Conservation (phyloP, 1,140 invertebrate species). For the Cyrtorhinus lividipennis region DNA sequence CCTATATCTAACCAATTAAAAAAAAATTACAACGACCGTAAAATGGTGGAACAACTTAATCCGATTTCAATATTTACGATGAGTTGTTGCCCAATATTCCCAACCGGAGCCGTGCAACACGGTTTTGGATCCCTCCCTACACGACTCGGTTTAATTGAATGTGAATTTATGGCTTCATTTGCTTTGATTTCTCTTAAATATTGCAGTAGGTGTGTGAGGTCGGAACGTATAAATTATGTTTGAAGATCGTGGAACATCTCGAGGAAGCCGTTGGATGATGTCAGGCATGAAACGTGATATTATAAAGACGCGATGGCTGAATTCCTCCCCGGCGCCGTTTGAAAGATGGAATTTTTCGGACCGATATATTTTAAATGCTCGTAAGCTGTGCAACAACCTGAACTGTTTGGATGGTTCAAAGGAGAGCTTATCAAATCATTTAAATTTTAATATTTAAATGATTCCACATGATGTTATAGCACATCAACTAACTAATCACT, state of each 20-base stretch:
- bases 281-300: no score
- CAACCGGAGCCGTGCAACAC: background rate
- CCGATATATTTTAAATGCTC: no score
- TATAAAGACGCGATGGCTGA: no score
- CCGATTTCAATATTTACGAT: background rate
- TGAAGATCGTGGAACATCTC: background rate
- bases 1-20: background rate
- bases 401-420: no score
- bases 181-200: background rate
- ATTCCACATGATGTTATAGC: no score
- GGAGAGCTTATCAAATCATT: no score
- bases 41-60: background rate
- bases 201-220: background rate
- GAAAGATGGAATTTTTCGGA: no score
- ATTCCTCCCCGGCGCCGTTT: no score
- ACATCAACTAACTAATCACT: no score
- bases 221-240: background rate
- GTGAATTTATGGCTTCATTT: background rate
- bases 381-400: no score
- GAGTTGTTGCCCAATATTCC: background rate
- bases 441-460: no score
- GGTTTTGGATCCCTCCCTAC: background rate
- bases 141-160: background rate
- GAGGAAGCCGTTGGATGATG: background rate
- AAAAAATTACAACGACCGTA: background rate